Evolutionary conservation across 37 sponge, comb jelly and placozoan species (phyloP).

Genomic region (Beroe ovata): DNA sequence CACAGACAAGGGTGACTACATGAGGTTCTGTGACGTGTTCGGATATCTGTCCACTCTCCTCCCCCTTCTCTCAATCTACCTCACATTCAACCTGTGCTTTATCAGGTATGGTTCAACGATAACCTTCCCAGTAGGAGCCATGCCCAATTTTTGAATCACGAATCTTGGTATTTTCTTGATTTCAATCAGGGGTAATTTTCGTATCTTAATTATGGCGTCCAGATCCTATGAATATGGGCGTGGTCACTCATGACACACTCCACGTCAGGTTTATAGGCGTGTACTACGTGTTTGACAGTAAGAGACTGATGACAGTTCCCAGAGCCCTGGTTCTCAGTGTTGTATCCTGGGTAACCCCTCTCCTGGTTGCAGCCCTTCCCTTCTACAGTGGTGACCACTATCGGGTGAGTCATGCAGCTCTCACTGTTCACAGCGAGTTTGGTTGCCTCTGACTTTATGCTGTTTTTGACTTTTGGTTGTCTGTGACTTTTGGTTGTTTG

Average conservation of each 20-base stretch:
- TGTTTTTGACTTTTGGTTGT: too few relatives aligned
- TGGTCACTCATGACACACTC: too few relatives aligned
- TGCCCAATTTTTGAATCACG: too few relatives aligned
- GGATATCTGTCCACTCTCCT: constrained; percentile 56
- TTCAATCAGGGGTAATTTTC: too few relatives aligned
- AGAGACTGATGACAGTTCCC: constrained; percentile 29
- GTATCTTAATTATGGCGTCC: too few relatives aligned
- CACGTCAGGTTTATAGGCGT: constrained; percentile 31
- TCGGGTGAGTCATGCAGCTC: constrained; percentile 3
- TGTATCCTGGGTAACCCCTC: constrained; percentile 6
- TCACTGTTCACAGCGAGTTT: too few relatives aligned
- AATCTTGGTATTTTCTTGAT: too few relatives aligned
- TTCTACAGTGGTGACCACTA: constrained; percentile 44
- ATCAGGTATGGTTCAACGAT: constrained; percentile 3
- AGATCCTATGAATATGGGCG: too few relatives aligned
- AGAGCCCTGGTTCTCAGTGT: neutral
- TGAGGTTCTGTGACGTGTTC: constrained; percentile 11
- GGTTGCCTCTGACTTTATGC: too few relatives aligned
- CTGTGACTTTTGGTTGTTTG: too few relatives aligned
- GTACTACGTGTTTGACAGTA: constrained; percentile 51
- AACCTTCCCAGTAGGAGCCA: too few relatives aligned
- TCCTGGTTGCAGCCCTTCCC: constrained; percentile 13
- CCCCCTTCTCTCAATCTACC: constrained; percentile 67
- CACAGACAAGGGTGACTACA: neutral
- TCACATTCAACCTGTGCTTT: neutral